Evolutionary conservation across 2,797 vertebrate species (phyloP).

Genomic region (Psittacula derbiana): DNA sequence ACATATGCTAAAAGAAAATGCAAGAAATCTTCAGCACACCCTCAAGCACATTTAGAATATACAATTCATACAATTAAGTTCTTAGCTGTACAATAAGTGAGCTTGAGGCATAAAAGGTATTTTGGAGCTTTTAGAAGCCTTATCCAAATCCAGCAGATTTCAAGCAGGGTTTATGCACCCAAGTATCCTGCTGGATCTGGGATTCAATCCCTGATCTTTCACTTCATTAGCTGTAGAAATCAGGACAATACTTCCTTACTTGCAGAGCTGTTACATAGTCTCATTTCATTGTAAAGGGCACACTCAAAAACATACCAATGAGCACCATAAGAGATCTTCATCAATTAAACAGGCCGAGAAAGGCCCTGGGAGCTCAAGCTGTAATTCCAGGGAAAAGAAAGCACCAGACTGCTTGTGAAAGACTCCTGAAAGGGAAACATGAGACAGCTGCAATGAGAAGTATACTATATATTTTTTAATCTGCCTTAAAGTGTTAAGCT

Average conservation of each 20-base stretch:
- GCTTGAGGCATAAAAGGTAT: background rate
- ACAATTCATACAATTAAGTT: background rate
- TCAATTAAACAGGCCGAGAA: background rate
- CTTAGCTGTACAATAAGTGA: background rate
- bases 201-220: background rate
- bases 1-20: background rate
- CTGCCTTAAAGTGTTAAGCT: background rate
- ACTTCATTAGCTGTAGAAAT: background rate
- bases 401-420: background rate
- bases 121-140: background rate
- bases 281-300: background rate
- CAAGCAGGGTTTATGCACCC: background rate
- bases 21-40: background rate
- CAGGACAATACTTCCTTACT: background rate
- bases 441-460: background rate
- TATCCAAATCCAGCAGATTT: background rate
- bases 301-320: background rate
- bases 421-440: background rate
- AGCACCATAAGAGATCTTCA: background rate
- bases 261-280: background rate
- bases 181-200: background rate
- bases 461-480: background rate
- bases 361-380: background rate
- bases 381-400: background rate
- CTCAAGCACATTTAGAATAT: background rate